These are phyloP conservation scores for Zaprionus ornatus DNA, from an alignment of 1,140 invertebrate genomes.

Conservation along the genomic window DNA sequence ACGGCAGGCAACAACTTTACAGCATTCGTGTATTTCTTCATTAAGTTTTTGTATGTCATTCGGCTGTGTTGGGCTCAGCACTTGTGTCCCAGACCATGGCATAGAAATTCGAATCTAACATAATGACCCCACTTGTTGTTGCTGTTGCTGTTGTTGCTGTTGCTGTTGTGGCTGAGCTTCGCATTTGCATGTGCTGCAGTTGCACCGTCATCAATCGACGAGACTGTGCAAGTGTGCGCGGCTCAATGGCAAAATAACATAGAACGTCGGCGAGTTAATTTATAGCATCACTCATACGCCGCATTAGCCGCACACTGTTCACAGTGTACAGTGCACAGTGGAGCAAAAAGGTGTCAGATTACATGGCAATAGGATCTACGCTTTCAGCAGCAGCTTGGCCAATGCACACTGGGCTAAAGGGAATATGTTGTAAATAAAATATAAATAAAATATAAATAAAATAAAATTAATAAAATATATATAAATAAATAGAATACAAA, in stretches of 20 bases:
- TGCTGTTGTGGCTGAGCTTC: conserved; percentile 4
- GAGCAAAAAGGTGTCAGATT: neutral
- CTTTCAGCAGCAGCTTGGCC: neutral
- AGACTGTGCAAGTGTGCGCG: neutral
- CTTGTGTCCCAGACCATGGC: conserved; percentile 67
- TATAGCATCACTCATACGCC: conserved; percentile 62
- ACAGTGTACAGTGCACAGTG: conserved; percentile 12
- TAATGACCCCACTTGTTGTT: conserved; percentile 50
- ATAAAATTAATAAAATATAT: neutral
- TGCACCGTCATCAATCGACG: conserved; percentile 16
- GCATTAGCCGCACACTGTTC: conserved; percentile 7
- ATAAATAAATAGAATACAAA: too few species aligned
- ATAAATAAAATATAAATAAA: neutral
- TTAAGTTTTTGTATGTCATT: conserved; percentile 56
- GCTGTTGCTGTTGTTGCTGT: neutral
- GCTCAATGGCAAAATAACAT: conserved; percentile 27
- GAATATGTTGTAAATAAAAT: neutral
- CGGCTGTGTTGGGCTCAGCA: conserved; percentile 24
- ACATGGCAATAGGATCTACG: neutral
- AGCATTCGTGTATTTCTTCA: conserved; percentile 44
- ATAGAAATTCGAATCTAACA: conserved; percentile 69
- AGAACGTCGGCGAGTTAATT: conserved; percentile 47
- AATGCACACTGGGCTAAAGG: neutral
- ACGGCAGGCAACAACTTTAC: conserved; percentile 28
- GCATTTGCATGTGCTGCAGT: conserved; percentile 20